A percentile compares a stretch with the other conserved stretches of the same genome.
These are phyloP conservation scores for Chelon labrosus DNA, from an alignment of 2,797 vertebrate genomes.

Conservation along the genomic window DNA sequence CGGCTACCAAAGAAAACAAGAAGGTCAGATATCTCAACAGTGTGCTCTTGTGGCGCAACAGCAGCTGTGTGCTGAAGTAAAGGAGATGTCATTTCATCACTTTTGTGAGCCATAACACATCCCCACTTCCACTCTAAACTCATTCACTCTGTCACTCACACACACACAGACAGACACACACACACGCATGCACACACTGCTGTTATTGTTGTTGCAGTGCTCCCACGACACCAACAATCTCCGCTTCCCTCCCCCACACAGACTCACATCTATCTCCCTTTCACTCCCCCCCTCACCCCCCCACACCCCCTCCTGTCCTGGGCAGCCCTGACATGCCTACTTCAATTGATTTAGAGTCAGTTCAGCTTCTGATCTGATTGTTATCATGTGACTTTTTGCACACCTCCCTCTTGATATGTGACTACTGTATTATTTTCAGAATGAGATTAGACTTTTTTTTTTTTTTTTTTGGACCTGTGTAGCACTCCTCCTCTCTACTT, in stretches of 20 bases:
- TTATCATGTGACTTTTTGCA: conserved; percentile 78
- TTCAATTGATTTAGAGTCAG: conserved; percentile 85
- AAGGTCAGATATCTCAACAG: conserved; percentile 83
- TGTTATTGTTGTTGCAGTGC: conserved; percentile 89
- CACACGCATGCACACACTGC: conserved; percentile 79
- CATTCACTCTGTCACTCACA: conserved; percentile 72
- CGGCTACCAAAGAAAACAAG: conserved; percentile 66
- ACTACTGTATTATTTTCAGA: conserved; percentile 70
- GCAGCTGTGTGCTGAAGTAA: conserved; percentile 85
- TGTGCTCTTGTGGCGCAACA: conserved; percentile 74
- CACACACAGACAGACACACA: conserved; percentile 56
- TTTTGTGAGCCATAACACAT: conserved; percentile 85
- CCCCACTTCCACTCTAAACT: conserved; percentile 79
- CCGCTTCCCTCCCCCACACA: conserved; percentile 83
- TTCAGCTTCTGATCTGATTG: conserved; percentile 84
- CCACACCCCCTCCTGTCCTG: conserved; percentile 72
- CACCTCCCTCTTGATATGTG: conserved; percentile 70
- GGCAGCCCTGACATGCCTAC: conserved; percentile 80
- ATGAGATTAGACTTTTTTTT: conserved; percentile 31
- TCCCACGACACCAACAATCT: conserved; percentile 88
- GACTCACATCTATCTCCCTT: conserved; percentile 81
- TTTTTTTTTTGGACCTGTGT: conserved; percentile 28
- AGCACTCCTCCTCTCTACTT: conserved; percentile 17
- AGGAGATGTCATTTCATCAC: conserved; percentile 90
- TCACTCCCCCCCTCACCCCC: conserved; percentile 72